Percentiles rank a stretch among this genome's conserved stretches.
phyloP scores from a whole-genome alignment of 2,888 invertebrate genomes.

The Mamestra brassicae region DNA sequence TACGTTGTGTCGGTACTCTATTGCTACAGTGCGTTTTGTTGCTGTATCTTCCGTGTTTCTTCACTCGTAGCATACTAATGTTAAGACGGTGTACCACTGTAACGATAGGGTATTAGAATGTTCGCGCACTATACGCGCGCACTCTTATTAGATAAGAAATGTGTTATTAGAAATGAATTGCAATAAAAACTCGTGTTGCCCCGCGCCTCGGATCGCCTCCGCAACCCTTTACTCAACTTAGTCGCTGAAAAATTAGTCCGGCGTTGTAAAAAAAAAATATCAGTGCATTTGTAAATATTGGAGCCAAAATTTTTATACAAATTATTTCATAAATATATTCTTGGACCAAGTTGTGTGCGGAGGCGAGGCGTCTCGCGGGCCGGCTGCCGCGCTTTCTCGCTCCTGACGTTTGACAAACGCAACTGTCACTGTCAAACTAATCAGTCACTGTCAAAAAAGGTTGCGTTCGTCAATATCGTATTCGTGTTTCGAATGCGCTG shows the following conservation, averaged over 20 bases:
- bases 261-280: conserved; percentile 87
- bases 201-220: conserved; percentile 71
- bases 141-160: conserved; percentile 88
- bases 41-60: conserved; percentile 82
- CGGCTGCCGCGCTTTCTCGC: conserved; percentile 62
- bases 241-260: conserved; percentile 88
- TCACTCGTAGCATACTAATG: conserved; percentile 67
- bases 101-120: conserved; percentile 85
- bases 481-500: conserved; percentile 16
- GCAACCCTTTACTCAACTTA: conserved; percentile 79
- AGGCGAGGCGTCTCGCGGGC: conserved; percentile 66
- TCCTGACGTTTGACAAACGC: conserved; percentile 40
- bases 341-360: conserved; percentile 82
- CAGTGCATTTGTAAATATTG: conserved; percentile 89
- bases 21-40: conserved; percentile 88
- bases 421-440: conserved; percentile 32
- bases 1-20: conserved; percentile 84
- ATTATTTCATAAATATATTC: conserved; percentile 88
- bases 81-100: conserved; percentile 79
- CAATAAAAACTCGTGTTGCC: conserved; percentile 75
- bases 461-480: conserved; percentile 42
- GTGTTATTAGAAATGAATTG: conserved; percentile 88
- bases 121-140: conserved; percentile 84
- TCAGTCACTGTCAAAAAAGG: conserved; percentile 26
- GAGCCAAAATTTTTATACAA: conserved; percentile 90